These are phyloP conservation scores for Piaya cayana DNA, from an alignment of 2,113 vertebrate species.

Conservation along the genomic window DNA sequence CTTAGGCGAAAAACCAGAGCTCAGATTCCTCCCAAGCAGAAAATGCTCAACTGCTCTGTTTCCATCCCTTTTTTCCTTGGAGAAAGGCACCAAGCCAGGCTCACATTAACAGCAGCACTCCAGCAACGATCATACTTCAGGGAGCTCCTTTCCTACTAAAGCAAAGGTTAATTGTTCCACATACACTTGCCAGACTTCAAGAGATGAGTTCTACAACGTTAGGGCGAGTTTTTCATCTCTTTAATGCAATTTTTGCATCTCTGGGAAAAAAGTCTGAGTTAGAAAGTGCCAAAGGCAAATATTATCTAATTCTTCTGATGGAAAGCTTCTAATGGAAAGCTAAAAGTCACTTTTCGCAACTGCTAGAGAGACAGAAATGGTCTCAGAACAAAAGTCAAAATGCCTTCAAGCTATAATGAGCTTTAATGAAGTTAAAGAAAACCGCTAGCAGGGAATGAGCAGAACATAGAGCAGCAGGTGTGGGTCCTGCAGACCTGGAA, in stretches of 20 bases:
- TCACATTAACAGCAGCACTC: not conserved
- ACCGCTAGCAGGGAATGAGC: not conserved
- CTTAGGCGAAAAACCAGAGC: not conserved
- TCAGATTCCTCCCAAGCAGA: not conserved
- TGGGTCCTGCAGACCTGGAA: not conserved
- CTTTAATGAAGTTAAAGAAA: not conserved
- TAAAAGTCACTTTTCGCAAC: not conserved
- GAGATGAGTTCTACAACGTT: not conserved
- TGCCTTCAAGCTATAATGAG: not conserved
- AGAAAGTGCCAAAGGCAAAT: conserved; percentile 34
- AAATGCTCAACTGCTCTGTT: not conserved
- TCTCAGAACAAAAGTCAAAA: conserved; percentile 17
- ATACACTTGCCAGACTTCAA: not conserved
- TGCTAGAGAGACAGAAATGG: not conserved
- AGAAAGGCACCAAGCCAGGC: not conserved
- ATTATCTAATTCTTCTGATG: conserved; percentile 30
- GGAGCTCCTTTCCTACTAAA: not conserved
- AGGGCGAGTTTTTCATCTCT: not conserved
- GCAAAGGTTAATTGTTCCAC: conserved; percentile 25
- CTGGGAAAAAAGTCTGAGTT: not conserved
- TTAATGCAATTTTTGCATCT: conserved; percentile 14
- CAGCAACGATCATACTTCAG: not conserved
- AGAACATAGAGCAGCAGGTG: not conserved
- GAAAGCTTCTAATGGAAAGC: conserved; percentile 15
- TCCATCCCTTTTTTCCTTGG: not conserved